These are phyloP conservation scores for Bufotes viridis DNA, from an alignment of 2,797 vertebrate genomes.

Conservation along the genomic window DNA sequence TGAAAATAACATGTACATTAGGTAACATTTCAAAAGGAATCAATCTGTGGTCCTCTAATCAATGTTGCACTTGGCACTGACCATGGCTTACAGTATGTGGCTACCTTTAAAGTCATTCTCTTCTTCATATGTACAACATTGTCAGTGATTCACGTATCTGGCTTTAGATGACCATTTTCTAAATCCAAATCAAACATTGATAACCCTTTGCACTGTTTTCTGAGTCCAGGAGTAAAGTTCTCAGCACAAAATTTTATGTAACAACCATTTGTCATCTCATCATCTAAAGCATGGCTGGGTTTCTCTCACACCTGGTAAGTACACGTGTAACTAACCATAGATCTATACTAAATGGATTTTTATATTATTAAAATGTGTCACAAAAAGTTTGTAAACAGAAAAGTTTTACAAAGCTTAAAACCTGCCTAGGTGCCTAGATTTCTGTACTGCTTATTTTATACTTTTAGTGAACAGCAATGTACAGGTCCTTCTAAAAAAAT, in stretches of 20 bases:
- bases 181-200: constrained; percentile 42
- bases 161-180: neutral
- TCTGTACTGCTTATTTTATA: no score
- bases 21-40: no score
- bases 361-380: neutral
- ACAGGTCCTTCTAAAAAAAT: no score
- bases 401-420: no score
- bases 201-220: constrained; percentile 27
- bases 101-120: no score
- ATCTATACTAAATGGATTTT: neutral
- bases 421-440: no score
- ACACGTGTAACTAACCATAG: neutral
- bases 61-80: no score
- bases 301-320: constrained; percentile 45
- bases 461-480: no score
- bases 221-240: neutral
- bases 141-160: neutral
- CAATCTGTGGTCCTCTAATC: no score
- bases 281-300: constrained; percentile 30
- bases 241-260: neutral
- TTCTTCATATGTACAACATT: neutral
- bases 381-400: neutral
- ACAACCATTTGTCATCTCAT: neutral
- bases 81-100: no score
- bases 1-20: no score